Evolutionary conservation across 2,888 invertebrate species (phyloP).

Genomic region (Syrphus vitripennis): DNA sequence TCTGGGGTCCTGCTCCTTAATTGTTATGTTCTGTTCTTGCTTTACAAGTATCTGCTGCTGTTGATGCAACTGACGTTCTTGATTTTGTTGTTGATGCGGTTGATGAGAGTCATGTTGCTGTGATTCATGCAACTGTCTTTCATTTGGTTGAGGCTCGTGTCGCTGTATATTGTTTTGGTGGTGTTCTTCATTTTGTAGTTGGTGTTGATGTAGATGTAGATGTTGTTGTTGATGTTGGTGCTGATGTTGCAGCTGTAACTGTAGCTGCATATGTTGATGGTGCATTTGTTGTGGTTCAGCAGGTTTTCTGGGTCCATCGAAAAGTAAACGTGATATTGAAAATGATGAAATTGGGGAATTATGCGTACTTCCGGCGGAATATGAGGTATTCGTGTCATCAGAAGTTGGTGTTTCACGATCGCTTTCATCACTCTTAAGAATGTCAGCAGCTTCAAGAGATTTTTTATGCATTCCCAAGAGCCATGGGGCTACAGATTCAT

Average conservation of each 20-base stretch:
- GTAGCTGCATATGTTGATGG: conserved; percentile 41
- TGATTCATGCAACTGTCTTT: neutral
- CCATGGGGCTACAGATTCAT: conserved; percentile 99
- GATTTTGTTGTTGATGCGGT: conserved; percentile 23
- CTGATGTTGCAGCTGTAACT: conserved; percentile 42
- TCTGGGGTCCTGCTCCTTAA: conserved; percentile 66
- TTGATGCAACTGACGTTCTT: conserved; percentile 32
- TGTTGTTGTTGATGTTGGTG: conserved; percentile 13
- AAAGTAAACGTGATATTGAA: conserved; percentile 79
- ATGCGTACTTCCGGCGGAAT: conserved; percentile 80
- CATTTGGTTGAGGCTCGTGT: conserved; percentile 26
- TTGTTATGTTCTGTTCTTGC: conserved; percentile 62
- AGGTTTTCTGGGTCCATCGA: conserved; percentile 76
- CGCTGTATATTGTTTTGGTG: conserved; percentile 30
- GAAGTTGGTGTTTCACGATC: conserved; percentile 85
- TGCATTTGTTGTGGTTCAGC: conserved; percentile 53
- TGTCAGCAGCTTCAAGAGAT: conserved; percentile 97
- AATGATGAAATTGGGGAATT: conserved; percentile 81
- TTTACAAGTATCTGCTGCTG: conserved; percentile 34
- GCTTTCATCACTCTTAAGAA: conserved; percentile 91
- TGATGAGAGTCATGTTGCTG: conserved; percentile 25
- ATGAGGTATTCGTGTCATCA: conserved; percentile 84
- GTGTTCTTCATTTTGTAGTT: conserved; percentile 45
- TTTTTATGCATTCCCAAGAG: conserved; percentile 98
- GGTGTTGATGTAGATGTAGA: neutral